Base-by-base conservation (phyloP, 2,797 vertebrate genomes). In the Somateria mollissima region DNA sequence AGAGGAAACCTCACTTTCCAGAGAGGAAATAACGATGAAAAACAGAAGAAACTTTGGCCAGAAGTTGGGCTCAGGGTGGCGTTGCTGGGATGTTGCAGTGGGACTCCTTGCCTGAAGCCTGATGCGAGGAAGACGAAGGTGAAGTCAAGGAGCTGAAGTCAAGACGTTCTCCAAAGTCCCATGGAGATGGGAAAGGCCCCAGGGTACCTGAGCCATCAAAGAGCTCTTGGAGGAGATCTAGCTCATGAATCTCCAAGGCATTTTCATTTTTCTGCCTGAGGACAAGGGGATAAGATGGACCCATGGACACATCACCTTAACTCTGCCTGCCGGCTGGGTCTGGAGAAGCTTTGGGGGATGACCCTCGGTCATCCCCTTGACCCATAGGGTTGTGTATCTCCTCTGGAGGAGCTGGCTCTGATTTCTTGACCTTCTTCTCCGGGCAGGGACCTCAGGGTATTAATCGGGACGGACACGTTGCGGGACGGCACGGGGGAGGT, bases 401-500 rank as follows among this genome's bases (percentile, higher is more conserved):
- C 32, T 76, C 27, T 6, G 17, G 32, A 24, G 15, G 13, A 2
- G 1, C 32, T 51, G 8, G 3, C 19, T 1, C 2, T 10, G 45
- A 57, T 36, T 21, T 49, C 47, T 74, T 7, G 9, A 20, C 11
- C 36, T 67, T 56, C 32, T 30, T 8, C 19, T 10, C 13, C 8
- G 0, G 3, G 2, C 41, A 89, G 80, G 1, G 27, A 25, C 8
- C 3, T 89, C 6, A 8, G 1, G 51, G 70, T 92, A 15, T 27
- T 92, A 6, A 84, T 92, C 3, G 91, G 91, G 58, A 92, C 91
- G 3, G 64, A 80, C 45, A 80, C 81, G 1, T n/a, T 92, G 9
- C 65, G 27, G 19, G 45, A 25, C 0, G 53, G 86, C 19, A 71
- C 53, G 0, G 91, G 91, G 1, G 2, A 60, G 7, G 17, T 66